Evolutionary conservation across 2,113 vertebrate genomes (phyloP).

Genomic region (Cercopithecus mona): DNA sequence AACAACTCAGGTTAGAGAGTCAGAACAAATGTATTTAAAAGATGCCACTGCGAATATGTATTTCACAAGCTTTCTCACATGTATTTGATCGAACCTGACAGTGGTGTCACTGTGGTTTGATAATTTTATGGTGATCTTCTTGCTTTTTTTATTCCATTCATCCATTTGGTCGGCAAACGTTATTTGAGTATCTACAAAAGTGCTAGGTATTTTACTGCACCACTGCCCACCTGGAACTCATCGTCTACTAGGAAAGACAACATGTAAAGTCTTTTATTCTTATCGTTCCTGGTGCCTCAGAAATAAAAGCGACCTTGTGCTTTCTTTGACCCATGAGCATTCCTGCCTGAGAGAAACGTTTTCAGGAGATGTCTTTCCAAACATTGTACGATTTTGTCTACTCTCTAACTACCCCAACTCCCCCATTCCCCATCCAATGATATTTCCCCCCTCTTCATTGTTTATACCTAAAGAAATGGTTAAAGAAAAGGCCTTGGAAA

Average conservation of each 20-base stretch:
- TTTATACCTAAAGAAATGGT: neutral
- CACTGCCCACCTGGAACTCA: neutral
- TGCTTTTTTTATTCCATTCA: neutral
- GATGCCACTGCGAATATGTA: neutral
- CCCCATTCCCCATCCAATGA: neutral
- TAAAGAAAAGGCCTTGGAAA: neutral
- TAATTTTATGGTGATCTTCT: constrained; percentile 12
- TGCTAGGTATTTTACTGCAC: neutral
- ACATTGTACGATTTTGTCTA: neutral
- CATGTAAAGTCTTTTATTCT: neutral
- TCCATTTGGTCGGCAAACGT: constrained; percentile 7
- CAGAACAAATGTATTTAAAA: neutral
- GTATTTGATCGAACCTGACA: neutral
- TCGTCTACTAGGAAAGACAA: neutral
- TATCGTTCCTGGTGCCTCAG: neutral
- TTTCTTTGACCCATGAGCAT: neutral
- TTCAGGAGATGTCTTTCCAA: neutral
- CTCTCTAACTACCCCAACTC: neutral
- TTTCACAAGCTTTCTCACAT: neutral
- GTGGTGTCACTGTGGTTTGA: neutral
- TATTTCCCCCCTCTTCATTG: neutral
- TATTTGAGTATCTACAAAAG: neutral
- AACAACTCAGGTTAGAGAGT: constrained; percentile 25
- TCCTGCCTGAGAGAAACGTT: neutral
- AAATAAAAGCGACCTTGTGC: neutral